Evolutionary conservation across 2,888 invertebrate genomes (phyloP).

Genomic region (Idaea straminata): DNA sequence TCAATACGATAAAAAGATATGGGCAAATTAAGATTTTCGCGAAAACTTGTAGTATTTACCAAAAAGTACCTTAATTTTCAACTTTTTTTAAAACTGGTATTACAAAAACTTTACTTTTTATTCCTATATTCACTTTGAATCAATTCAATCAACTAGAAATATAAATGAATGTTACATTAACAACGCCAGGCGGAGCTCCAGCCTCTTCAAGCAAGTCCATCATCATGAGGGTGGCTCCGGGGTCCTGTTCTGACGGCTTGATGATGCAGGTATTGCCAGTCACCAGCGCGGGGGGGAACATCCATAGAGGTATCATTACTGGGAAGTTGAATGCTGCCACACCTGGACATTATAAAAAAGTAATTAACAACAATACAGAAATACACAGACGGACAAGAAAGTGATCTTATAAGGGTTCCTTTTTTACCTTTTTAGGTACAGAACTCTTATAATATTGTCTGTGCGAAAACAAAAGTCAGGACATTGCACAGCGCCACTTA

Average conservation of each 20-base stretch:
- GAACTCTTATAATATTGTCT: too few species aligned
- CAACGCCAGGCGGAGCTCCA: conserved; percentile 97
- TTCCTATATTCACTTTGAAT: not conserved
- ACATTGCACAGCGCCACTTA: not conserved
- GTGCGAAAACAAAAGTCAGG: not conserved
- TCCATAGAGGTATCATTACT: conserved; percentile 99
- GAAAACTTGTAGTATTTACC: too few species aligned
- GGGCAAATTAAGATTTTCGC: too few species aligned
- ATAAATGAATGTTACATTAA: conserved; percentile 82
- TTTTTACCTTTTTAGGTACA: too few species aligned
- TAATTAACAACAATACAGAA: not conserved
- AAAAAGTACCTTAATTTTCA: too few species aligned
- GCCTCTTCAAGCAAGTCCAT: conserved; percentile 96
- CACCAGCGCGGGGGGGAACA: conserved; percentile 90
- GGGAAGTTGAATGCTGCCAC: conserved; percentile 99
- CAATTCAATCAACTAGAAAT: not conserved
- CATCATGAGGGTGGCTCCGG: conserved; percentile 97
- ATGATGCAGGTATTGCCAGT: conserved; percentile 97
- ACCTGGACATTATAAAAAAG: conserved; percentile 73
- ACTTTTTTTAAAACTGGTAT: too few species aligned
- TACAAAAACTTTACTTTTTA: not conserved
- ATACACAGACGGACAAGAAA: too few species aligned
- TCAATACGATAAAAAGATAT: too few species aligned
- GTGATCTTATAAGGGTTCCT: too few species aligned
- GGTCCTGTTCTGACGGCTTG: conserved; percentile 98